phyloP scores from a whole-genome alignment of 2,888 invertebrate species.

The Harmothoe impar region DNA sequence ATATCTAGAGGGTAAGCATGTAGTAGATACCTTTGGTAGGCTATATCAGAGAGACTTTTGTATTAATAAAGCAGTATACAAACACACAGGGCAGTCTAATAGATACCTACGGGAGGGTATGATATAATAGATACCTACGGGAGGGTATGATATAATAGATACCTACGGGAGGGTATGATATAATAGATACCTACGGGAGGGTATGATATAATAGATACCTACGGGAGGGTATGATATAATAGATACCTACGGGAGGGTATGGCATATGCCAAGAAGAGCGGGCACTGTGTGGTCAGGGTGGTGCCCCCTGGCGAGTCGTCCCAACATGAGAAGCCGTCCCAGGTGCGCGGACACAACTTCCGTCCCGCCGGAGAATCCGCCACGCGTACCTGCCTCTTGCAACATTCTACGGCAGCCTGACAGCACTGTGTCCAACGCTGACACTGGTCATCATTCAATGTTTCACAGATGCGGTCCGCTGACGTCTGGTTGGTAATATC shows the following conservation, averaged over 20 bases:
- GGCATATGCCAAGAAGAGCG: slow-evolving; percentile 66
- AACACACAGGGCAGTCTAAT: too few relatives aligned
- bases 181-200: too few relatives aligned
- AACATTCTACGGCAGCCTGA: slow-evolving; percentile 8
- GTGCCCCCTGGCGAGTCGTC: slow-evolving; percentile 64
- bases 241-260: slow-evolving; percentile 65
- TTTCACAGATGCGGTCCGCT: not conserved
- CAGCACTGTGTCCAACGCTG: slow-evolving; percentile 62
- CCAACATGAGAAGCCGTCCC: slow-evolving; percentile 74
- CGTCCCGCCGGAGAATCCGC: not conserved
- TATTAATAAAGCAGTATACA: too few relatives aligned
- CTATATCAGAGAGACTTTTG: too few relatives aligned
- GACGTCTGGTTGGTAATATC: slow-evolving; percentile 40
- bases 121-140: too few relatives aligned
- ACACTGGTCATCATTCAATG: slow-evolving; percentile 59
- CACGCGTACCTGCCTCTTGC: slow-evolving; percentile 47
- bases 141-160: too few relatives aligned
- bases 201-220: too few relatives aligned
- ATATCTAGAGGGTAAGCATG: too few relatives aligned
- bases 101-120: too few relatives aligned
- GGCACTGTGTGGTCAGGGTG: slow-evolving; percentile 65
- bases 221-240: too few relatives aligned
- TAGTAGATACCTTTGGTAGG: too few relatives aligned
- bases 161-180: too few relatives aligned
- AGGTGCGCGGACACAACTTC: slow-evolving; percentile 66